Conservation (phyloP, 1,140 invertebrate genomes). For the Habropoda laboriosa region DNA sequence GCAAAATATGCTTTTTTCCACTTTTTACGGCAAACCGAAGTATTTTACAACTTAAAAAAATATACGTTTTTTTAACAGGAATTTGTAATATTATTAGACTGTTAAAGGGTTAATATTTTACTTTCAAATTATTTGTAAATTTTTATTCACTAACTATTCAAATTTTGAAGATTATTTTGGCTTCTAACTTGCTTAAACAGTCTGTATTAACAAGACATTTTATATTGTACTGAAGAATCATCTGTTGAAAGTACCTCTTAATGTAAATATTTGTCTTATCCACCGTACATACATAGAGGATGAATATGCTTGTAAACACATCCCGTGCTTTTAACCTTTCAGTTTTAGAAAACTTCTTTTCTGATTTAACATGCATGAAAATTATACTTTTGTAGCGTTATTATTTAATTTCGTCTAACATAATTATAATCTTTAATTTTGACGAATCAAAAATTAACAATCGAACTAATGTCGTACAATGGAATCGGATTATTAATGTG, state of each 20-base stretch:
- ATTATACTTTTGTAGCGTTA: neutral
- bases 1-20: no score
- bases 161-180: neutral
- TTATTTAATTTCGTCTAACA: neutral
- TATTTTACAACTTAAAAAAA: no score
- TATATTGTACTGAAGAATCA: neutral
- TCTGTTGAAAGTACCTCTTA: constrained; percentile 31
- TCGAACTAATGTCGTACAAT: neutral
- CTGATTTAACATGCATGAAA: neutral
- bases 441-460: neutral
- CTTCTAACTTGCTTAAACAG: neutral
- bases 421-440: neutral
- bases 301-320: constrained; percentile 25
- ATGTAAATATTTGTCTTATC: constrained; percentile 42
- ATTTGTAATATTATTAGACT: no score
- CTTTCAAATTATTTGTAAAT: neutral
- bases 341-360: neutral
- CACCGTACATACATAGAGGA: neutral
- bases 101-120: neutral
- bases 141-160: neutral
- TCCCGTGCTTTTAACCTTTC: neutral
- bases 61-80: no score
- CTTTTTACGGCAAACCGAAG: no score
- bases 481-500: neutral
- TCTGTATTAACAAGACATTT: constrained; percentile 16